phyloP scores from a whole-genome alignment of 92 coral and sea anemone genomes.

The Pocillopora grandis region DNA sequence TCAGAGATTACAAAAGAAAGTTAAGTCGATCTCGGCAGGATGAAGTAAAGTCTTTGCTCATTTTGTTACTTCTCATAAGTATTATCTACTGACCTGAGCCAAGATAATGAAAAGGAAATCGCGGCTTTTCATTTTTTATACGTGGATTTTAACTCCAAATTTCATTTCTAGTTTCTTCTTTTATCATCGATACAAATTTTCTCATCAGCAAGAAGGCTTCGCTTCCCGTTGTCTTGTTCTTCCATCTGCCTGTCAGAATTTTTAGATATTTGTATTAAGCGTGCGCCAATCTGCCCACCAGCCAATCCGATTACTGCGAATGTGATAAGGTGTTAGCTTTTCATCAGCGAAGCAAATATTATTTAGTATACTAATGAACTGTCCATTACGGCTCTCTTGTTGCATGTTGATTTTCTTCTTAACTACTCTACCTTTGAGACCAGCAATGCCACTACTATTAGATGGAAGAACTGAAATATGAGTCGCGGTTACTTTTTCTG shows the following conservation, averaged over 20 bases:
- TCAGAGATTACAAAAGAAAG: neutral
- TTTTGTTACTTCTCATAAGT: neutral
- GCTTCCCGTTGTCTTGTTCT: slow-evolving; percentile 1
- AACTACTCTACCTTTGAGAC: neutral
- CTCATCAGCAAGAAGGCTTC: neutral
- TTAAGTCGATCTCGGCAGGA: neutral
- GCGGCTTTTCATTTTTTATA: neutral
- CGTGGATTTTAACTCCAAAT: neutral
- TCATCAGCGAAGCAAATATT: slow-evolving; percentile 12
- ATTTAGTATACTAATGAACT: slow-evolving; percentile 27
- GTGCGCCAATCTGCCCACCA: slow-evolving; percentile 11
- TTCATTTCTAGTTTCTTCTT: neutral
- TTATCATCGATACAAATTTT: neutral
- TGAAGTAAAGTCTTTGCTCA: neutral
- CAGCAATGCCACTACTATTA: neutral
- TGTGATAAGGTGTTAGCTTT: slow-evolving; percentile 17
- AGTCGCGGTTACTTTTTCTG: neutral
- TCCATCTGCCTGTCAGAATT: slow-evolving; percentile 39
- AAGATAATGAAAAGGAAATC: neutral
- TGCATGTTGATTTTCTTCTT: slow-evolving; percentile 4
- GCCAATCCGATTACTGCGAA: slow-evolving; percentile 14
- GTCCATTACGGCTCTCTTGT: slow-evolving; percentile 30
- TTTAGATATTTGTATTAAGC: slow-evolving; percentile 23
- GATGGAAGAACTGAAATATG: neutral
- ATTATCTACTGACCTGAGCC: slow-evolving; percentile 19